Percentiles rank a stretch among this genome's conserved stretches.
Conservation (phyloP, 2,888 invertebrate species). For the Morpho helenor region DNA sequence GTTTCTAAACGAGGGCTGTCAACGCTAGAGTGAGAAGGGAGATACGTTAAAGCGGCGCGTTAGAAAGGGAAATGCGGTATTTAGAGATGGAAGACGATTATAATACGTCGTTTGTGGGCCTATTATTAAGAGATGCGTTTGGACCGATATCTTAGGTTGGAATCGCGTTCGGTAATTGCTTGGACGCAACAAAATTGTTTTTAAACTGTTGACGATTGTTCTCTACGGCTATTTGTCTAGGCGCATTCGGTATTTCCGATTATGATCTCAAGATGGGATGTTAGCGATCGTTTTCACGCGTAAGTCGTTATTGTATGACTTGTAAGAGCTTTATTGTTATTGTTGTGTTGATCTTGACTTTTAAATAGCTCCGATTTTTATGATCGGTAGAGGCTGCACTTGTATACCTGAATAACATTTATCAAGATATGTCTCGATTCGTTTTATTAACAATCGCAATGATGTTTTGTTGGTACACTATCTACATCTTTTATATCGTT, state of each 20-base stretch:
- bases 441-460: not conserved
- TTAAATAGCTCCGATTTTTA: not conserved
- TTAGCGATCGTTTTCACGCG: slow-evolving; percentile 55
- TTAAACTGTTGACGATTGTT: slow-evolving; percentile 73
- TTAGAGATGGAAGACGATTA: slow-evolving; percentile 56
- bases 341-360: slow-evolving; percentile 9
- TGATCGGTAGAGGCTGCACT: not conserved
- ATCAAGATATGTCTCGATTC: slow-evolving; percentile 1
- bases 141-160: slow-evolving; percentile 55
- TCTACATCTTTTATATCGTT: too few species aligned
- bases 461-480: too few species aligned
- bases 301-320: slow-evolving; percentile 32
- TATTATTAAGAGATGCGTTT: slow-evolving; percentile 74
- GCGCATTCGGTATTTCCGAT: slow-evolving; percentile 57
- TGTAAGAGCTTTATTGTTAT: slow-evolving; percentile 13
- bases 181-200: slow-evolving; percentile 73
- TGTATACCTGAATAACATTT: slow-evolving; percentile 1
- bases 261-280: slow-evolving; percentile 53
- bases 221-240: slow-evolving; percentile 74
- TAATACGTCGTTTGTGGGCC: slow-evolving; percentile 49
- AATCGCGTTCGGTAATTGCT: slow-evolving; percentile 73
- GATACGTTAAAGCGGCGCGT: slow-evolving; percentile 29
- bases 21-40: slow-evolving; percentile 46
- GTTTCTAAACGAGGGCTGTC: slow-evolving; percentile 66
- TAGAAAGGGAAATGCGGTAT: slow-evolving; percentile 42